Conservation (phyloP, 2,113 vertebrate genomes). For the Phrynosoma platyrhinos region DNA sequence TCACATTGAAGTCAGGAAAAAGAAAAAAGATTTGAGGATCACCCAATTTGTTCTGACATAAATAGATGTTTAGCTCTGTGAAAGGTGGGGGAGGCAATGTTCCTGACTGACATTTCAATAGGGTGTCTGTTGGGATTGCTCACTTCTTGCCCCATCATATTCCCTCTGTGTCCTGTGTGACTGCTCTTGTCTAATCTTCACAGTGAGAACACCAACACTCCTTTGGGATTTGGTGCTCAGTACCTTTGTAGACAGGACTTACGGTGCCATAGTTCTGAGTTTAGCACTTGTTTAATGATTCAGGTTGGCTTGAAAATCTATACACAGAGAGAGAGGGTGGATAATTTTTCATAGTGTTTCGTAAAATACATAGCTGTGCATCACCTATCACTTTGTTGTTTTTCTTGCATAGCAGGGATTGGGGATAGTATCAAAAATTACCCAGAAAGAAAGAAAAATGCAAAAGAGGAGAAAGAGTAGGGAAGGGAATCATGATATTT, state of each 20-base stretch:
- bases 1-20: constrained; percentile 78
- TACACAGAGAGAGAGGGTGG: not conserved
- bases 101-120: constrained; percentile 78
- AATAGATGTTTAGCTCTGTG: constrained; percentile 83
- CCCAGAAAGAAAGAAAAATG: accelerated
- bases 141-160: constrained; percentile 76
- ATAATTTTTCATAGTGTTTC: constrained; percentile 23
- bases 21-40: constrained; percentile 84
- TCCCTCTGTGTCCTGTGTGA: constrained; percentile 75
- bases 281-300: constrained; percentile 46
- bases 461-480: not conserved
- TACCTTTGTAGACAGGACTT: constrained; percentile 85
- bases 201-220: constrained; percentile 77
- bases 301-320: constrained; percentile 34
- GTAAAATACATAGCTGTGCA: not conserved
- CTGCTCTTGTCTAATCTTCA: constrained; percentile 86
- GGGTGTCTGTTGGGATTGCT: constrained; percentile 77
- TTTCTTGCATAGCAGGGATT: constrained; percentile 19
- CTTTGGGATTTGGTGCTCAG: constrained; percentile 81
- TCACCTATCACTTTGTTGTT: constrained; percentile 10
- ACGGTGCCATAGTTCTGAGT: constrained; percentile 15
- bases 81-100: constrained; percentile 78
- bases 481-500: not conserved
- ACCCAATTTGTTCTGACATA: constrained; percentile 83
- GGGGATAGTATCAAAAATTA: constrained; percentile 14